Evolutionary conservation across 2,888 invertebrate genomes (phyloP), one percentile per base, ranked within the genome.

Genomic region (Hermaeophaga mercurialis): DNA sequence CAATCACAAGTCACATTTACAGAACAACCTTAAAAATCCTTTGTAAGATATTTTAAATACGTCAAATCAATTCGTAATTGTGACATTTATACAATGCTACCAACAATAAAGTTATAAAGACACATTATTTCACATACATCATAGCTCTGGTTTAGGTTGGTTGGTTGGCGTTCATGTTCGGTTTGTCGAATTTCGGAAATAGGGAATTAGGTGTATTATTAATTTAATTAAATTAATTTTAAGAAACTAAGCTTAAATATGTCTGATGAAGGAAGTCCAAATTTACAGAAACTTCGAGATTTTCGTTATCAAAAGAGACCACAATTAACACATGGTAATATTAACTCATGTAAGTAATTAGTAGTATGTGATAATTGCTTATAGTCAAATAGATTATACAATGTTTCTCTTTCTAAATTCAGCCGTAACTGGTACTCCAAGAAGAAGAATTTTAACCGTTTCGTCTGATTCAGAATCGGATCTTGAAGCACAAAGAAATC

Each of bases 271-370:
- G 82, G 81, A 69, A 84, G 82, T 70, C 83, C 84, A 45, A 84
- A 81, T 73, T 78, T 84, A 67, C 77, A 85, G 71, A 84, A 85
- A 76, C 79, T 88, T 66, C 81, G 87, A 69, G 85, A 84, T 73
- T 88, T 87, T 73, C 82, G 87, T 70, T 86, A 86, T 75, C 85
- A 87, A 74, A 86, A 83, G 75, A 86, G 84, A 78, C 79, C 78
- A 9, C 64, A 59, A 49, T 68, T 74, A 61, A 65, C 72, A 26
- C 78, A 73, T 57, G 68, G 64, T 50, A 48, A 57, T 56, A 59
- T 67, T 45, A 65, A 66, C 54, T 58, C 66, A 61, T 68, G 73
- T 73, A 71, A 72, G 70, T 65, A 45, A 38, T 54, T 45, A 34
- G 53, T 45, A 56, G 53, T 46, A 36, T 8, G 7, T 39, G n/a